These are phyloP conservation scores for Pseudomyrmex flavicornis DNA, from an alignment of 1,140 invertebrate species.

Conservation along the genomic window DNA sequence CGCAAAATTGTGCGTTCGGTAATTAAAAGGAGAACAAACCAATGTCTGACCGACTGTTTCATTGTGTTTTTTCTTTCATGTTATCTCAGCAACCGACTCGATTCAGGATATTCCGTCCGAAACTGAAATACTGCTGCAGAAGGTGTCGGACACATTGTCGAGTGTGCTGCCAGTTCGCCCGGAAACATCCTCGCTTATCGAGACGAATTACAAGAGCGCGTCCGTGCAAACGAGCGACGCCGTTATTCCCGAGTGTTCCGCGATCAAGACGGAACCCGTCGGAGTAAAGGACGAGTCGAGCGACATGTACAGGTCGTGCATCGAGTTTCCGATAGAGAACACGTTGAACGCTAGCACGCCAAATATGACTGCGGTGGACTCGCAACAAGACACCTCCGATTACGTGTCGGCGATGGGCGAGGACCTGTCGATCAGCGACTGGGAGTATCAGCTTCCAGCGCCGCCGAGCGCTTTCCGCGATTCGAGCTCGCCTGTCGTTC, in stretches of 20 bases:
- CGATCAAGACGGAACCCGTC: slow-evolving; percentile 47
- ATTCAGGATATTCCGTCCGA: slow-evolving; percentile 69
- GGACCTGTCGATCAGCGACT: slow-evolving; percentile 82
- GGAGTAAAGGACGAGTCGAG: background rate
- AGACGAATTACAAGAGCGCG: slow-evolving; percentile 9
- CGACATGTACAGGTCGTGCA: background rate
- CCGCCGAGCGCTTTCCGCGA: slow-evolving; percentile 88
- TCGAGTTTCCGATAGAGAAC: background rate
- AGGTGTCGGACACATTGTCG: slow-evolving; percentile 82
- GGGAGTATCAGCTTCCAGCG: slow-evolving; percentile 88
- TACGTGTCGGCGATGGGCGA: slow-evolving; percentile 80
- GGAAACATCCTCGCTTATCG: background rate
- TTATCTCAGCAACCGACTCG: background rate
- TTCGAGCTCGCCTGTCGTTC: slow-evolving; percentile 75
- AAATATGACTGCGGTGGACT: slow-evolving; percentile 68
- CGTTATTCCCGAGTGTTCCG: slow-evolving; percentile 50
- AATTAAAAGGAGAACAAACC: background rate
- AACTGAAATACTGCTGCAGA: slow-evolving; percentile 81
- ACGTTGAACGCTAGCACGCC: slow-evolving; percentile 20
- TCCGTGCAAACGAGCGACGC: background rate
- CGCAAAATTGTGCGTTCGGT: background rate
- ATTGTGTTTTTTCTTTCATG: background rate
- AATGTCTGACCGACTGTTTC: background rate
- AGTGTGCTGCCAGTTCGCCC: slow-evolving; percentile 61
- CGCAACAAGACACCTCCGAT: slow-evolving; percentile 80